Evolutionary conservation across 2,113 vertebrate species (phyloP).

Genomic region (Osmerus eperlanus): DNA sequence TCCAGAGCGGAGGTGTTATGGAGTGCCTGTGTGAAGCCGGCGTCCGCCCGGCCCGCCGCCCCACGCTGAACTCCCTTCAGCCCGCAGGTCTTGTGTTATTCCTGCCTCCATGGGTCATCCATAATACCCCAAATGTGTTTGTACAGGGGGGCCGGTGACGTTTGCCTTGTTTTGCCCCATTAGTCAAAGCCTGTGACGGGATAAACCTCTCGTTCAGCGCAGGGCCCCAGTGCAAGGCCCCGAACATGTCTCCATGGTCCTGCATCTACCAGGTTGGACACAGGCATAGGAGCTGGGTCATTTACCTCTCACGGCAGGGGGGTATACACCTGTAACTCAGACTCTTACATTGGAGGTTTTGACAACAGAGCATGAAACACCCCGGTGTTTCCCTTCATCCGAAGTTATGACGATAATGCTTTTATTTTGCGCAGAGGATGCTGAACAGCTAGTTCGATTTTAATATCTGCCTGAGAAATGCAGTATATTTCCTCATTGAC

Average conservation of each 20-base stretch:
- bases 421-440: conserved; percentile 21
- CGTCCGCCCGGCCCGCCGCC: conserved; percentile 22
- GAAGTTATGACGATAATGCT: conserved; percentile 20
- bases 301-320: conserved; percentile 70
- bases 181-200: conserved; percentile 56
- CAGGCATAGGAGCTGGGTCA: conserved; percentile 62
- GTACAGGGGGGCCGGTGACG: conserved; percentile 52
- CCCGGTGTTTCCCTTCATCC: conserved; percentile 39
- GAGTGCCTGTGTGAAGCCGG: conserved; percentile 38
- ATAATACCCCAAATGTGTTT: conserved; percentile 64
- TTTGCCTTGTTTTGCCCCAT: conserved; percentile 64
- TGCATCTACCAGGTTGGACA: conserved; percentile 69
- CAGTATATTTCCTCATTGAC: conserved; percentile 26
- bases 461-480: conserved; percentile 19
- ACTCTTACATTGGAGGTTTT: conserved; percentile 59
- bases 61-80: conserved; percentile 46
- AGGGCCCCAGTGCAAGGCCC: conserved; percentile 40
- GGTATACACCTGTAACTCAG: conserved; percentile 60
- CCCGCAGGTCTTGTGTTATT: conserved; percentile 44
- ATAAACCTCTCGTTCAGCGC: conserved; percentile 43
- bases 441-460: conserved; percentile 27
- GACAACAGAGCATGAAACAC: conserved; percentile 54
- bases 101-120: conserved; percentile 55
- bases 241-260: conserved; percentile 61
- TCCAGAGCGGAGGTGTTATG: conserved; percentile 44